Base-by-base conservation (phyloP, 1,140 invertebrate species). In the Steinernema khuongi region DNA sequence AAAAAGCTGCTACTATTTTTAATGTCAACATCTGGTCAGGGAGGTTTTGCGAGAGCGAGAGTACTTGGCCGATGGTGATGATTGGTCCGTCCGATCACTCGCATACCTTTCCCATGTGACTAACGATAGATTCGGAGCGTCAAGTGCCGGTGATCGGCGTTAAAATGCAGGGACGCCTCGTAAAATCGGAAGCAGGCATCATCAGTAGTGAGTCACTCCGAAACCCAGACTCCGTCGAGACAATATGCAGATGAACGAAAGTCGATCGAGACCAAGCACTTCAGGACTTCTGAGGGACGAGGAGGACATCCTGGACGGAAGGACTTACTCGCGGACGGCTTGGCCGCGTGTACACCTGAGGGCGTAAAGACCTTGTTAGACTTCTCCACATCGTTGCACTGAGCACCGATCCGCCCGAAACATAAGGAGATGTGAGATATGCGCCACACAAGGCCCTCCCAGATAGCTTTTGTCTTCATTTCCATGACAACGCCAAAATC, bases 381-480 rank as follows among this genome's bases (percentile, higher is more conserved):
- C 50, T 60, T 60, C 50, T 14, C 26, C 50, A 26, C 22, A n/a
- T 26, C 50, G 19, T 60, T 26, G 50, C 50, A 60, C 50, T 60
- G 26, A 60, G 50, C 50, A 60, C 50, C 50, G 50, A 60, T 60
- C 19, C 14, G 50, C 50, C 50, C 14, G 50, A 60, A 60, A 17
- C 22, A 60, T 60, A 22, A 7, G 22, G 50, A 60, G 11, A 41
- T 41, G 26, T 11, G 2, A 60, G 50, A 60, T 7, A 60, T 60
- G 19, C 22, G 26, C 11, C 22, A 60, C 7, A 7, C 19, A 60
- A 22, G 50, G 50, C 11, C 7, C n/a, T n/a, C n/a, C n/a, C n/a
- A n/a, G n/a, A n/a, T n/a, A n/a, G 50, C 50, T 60, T 60, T 60
- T 60, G 50, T 60, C 26, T 60, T 60, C 50, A 60, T 60, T 60